A percentile compares a stretch with the other conserved stretches of the same genome.
Evolutionary conservation across 2,797 vertebrate species (phyloP).

Genomic region (Periparus ater): DNA sequence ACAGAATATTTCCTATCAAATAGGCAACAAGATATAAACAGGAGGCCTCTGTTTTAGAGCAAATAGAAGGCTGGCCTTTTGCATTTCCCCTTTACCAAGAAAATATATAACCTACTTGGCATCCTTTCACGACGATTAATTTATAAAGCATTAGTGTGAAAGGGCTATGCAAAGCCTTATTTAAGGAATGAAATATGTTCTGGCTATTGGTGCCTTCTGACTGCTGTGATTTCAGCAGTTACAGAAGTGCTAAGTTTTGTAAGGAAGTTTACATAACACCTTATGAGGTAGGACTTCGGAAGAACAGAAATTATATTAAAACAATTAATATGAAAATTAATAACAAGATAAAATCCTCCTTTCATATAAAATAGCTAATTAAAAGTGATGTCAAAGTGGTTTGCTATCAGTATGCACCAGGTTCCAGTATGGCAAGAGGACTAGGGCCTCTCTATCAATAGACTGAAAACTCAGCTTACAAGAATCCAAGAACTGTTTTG

Average conservation of each 20-base stretch:
- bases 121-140: background rate
- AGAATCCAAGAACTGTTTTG: background rate
- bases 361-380: background rate
- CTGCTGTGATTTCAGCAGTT: background rate
- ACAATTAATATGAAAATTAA: background rate
- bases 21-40: background rate
- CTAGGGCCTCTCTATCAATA: background rate
- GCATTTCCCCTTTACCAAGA: background rate
- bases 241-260: background rate
- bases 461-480: background rate
- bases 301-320: background rate
- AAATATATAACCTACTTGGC: background rate
- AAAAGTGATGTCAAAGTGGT: background rate
- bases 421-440: background rate
- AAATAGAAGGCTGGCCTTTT: background rate
- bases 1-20: background rate
- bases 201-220: background rate
- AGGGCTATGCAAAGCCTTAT: background rate
- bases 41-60: background rate
- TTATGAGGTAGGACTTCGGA: background rate
- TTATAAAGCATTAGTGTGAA: conserved; percentile 6
- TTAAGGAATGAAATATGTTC: background rate
- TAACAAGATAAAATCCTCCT: background rate
- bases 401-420: background rate
- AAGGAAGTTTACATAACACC: background rate